Percentiles rank a stretch among this genome's conserved stretches.
phyloP scores from a whole-genome alignment of 35 echinoderm and acorn worm species.

The Strongylocentrotus purpuratus region DNA sequence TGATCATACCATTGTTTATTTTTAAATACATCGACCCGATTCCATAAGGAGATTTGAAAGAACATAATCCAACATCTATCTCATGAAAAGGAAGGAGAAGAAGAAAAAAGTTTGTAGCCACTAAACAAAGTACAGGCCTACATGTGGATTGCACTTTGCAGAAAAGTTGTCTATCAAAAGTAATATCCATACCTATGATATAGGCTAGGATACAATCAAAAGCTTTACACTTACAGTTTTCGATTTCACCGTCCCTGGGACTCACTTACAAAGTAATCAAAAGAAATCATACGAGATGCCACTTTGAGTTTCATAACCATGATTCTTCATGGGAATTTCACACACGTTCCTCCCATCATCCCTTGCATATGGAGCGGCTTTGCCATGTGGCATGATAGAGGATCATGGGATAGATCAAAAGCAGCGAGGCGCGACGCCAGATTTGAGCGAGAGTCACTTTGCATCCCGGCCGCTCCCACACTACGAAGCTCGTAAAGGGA shows the following conservation, averaged over 20 bases:
- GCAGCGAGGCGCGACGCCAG: background rate
- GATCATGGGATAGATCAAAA: constrained; percentile 17
- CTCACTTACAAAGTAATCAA: too few relatives aligned
- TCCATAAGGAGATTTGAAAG: too few relatives aligned
- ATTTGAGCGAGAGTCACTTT: constrained; percentile 9
- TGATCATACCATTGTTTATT: too few relatives aligned
- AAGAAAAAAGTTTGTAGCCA: too few relatives aligned
- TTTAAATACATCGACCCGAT: too few relatives aligned
- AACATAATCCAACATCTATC: too few relatives aligned
- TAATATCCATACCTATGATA: background rate
- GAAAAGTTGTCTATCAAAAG: background rate
- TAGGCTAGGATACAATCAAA: background rate
- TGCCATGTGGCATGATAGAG: background rate
- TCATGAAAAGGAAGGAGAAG: too few relatives aligned
- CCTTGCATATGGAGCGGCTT: background rate
- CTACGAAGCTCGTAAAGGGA: background rate
- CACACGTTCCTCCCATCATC: background rate
- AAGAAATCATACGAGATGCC: background rate
- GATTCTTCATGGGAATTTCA: constrained; percentile 10
- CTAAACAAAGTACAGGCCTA: too few relatives aligned
- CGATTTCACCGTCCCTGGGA: background rate
- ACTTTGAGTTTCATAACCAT: constrained; percentile 8
- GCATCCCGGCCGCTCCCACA: background rate
- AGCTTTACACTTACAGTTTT: background rate
- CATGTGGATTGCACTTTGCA: too few relatives aligned